Evolutionary conservation across 2,113 vertebrate genomes (phyloP).

Genomic region (Meleagris gallopavo): DNA sequence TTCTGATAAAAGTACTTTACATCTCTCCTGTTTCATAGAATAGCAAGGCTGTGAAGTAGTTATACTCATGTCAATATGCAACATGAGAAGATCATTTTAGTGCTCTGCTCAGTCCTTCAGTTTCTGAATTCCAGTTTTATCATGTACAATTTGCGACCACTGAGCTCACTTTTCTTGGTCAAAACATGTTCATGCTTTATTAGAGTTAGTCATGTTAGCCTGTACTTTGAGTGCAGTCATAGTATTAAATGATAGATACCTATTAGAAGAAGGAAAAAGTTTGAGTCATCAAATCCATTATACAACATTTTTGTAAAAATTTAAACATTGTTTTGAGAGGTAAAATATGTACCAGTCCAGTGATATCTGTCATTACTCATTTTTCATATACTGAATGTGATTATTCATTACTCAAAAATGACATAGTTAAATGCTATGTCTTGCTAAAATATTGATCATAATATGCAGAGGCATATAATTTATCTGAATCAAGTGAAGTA

Average conservation of each 20-base stretch:
- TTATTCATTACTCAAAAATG: slow-evolving; percentile 70
- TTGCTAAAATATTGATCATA: slow-evolving; percentile 73
- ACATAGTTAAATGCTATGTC: slow-evolving; percentile 62
- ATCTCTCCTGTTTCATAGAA: not conserved
- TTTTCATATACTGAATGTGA: slow-evolving; percentile 34
- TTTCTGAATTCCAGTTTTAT: slow-evolving; percentile 27
- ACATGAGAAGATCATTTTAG: not conserved
- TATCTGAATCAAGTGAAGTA: slow-evolving; percentile 62
- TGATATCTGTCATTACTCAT: slow-evolving; percentile 67
- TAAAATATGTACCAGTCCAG: slow-evolving; percentile 34
- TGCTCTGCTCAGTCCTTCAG: not conserved
- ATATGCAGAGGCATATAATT: slow-evolving; percentile 61
- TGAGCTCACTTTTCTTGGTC: not conserved
- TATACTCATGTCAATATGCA: not conserved
- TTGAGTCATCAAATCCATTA: slow-evolving; percentile 46
- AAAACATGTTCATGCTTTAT: not conserved
- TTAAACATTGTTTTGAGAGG: slow-evolving; percentile 52
- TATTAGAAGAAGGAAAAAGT: slow-evolving; percentile 52
- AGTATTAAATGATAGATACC: slow-evolving; percentile 33
- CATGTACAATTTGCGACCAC: not conserved
- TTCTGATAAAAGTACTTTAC: not conserved
- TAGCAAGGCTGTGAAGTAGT: not conserved
- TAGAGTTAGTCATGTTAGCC: slow-evolving; percentile 6
- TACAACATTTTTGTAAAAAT: slow-evolving; percentile 32
- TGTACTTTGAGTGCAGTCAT: not conserved